A percentile compares a stretch with the other conserved stretches of the same genome.
phyloP scores from a whole-genome alignment of 2,113 vertebrate genomes.

The Microcebus murinus region DNA sequence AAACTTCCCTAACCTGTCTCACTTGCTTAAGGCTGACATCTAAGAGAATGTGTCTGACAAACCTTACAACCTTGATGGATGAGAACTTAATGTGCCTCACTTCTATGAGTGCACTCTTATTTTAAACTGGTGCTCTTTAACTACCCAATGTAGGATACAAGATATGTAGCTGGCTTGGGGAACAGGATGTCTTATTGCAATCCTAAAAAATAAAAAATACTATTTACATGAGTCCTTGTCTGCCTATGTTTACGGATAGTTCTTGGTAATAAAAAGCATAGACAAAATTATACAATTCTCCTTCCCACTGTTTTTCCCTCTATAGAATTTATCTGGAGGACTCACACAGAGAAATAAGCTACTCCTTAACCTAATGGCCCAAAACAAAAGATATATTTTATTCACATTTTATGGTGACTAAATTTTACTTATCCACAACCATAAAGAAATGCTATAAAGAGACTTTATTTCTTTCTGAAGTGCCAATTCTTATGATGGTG shows the following conservation, averaged over 20 bases:
- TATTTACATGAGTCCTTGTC: neutral
- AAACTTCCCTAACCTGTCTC: neutral
- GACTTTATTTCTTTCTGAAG: neutral
- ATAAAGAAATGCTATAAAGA: neutral
- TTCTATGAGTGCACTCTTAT: neutral
- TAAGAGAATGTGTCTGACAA: neutral
- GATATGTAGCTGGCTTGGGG: neutral
- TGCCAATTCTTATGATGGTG: neutral
- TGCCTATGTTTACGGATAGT: neutral
- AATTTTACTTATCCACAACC: neutral
- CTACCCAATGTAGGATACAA: neutral
- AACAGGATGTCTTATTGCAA: neutral
- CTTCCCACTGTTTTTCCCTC: neutral
- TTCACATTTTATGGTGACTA: neutral
- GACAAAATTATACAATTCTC: neutral
- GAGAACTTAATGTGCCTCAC: neutral
- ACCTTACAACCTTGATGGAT: neutral
- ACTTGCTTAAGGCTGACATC: neutral
- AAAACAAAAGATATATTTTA: neutral
- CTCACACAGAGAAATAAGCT: neutral
- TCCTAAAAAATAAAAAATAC: neutral
- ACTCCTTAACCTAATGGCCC: neutral
- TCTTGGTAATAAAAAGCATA: neutral
- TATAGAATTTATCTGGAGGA: neutral
- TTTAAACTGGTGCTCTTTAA: neutral